A percentile compares a stretch with the other conserved stretches of the same genome.
Evolutionary conservation across 2,797 vertebrate species (phyloP).

Genomic region (Gadopsis marmoratus): DNA sequence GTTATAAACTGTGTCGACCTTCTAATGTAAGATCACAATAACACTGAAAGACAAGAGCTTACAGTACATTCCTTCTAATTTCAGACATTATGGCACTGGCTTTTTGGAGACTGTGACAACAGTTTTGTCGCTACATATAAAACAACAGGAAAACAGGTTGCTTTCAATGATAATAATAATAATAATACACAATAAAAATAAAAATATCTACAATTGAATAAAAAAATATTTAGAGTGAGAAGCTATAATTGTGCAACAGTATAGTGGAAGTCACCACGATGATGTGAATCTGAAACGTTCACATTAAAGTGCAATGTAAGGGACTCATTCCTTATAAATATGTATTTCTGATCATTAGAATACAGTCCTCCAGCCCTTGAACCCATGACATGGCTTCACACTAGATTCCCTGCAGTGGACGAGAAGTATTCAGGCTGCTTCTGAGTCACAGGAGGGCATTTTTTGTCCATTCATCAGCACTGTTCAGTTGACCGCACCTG

Average conservation of each 20-base stretch:
- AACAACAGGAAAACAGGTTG: background rate
- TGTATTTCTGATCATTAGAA: conserved; percentile 2
- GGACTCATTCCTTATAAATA: conserved; percentile 20
- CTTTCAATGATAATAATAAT: background rate
- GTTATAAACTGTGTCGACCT: conserved; percentile 3
- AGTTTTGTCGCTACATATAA: background rate
- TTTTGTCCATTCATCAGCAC: conserved; percentile 18
- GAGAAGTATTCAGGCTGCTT: background rate
- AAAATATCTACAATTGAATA: background rate
- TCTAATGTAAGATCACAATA: background rate
- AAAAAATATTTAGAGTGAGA: conserved; percentile 1
- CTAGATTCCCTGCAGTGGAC: background rate
- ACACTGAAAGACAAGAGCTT: conserved; percentile 21
- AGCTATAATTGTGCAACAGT: conserved; percentile 23
- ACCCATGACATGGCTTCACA: conserved; percentile 32
- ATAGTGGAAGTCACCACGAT: background rate
- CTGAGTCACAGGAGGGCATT: conserved; percentile 17
- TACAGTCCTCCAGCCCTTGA: background rate
- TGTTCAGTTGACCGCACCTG: conserved; percentile 14
- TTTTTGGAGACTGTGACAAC: background rate
- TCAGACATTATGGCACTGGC: background rate
- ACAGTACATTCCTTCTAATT: background rate
- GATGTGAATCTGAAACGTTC: conserved; percentile 5
- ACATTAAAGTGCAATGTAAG: conserved; percentile 26
- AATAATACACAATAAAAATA: conserved; percentile 20